Percentiles rank a stretch among this genome's conserved stretches.
Conservation (phyloP, 2,888 invertebrate genomes). For the Cheiracanthium punctorium region DNA sequence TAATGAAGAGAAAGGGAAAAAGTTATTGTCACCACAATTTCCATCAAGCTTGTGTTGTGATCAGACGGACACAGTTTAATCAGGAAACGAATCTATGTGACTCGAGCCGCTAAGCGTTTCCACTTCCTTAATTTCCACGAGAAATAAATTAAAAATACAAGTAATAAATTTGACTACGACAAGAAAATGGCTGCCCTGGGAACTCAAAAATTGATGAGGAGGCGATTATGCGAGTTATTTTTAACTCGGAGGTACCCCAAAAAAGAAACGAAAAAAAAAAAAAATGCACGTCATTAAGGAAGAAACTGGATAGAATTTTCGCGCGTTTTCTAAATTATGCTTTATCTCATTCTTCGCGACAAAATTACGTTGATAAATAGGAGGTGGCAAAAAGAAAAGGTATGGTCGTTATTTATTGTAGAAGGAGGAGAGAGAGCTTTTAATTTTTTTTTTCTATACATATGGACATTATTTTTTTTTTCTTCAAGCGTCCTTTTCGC, state of each 20-base stretch:
- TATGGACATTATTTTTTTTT: neutral
- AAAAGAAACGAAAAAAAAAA: too few species aligned
- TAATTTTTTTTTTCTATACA: conserved; percentile 7
- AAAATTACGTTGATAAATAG: conserved; percentile 53
- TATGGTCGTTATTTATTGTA: conserved; percentile 32
- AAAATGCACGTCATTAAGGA: conserved; percentile 6
- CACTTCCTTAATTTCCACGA: conserved; percentile 7
- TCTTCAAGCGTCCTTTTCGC: neutral
- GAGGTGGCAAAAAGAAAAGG: conserved; percentile 20
- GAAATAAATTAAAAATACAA: conserved; percentile 20
- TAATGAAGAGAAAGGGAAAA: too few species aligned
- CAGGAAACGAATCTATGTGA: neutral
- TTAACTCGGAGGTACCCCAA: conserved; percentile 7
- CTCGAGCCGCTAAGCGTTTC: neutral
- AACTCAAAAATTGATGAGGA: conserved; percentile 40
- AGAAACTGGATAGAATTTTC: conserved; percentile 16
- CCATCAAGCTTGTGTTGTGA: neutral
- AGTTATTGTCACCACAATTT: too few species aligned
- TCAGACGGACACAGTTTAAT: conserved; percentile 19
- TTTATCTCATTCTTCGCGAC: conserved; percentile 28
- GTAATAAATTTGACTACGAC: conserved; percentile 8
- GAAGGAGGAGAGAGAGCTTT: neutral
- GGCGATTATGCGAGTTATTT: conserved; percentile 41
- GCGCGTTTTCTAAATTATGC: conserved; percentile 45
- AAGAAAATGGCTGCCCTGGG: conserved; percentile 42